These are phyloP conservation scores for Emydura subglobosa DNA, from an alignment of 2,113 vertebrate species.

Conservation along the genomic window DNA sequence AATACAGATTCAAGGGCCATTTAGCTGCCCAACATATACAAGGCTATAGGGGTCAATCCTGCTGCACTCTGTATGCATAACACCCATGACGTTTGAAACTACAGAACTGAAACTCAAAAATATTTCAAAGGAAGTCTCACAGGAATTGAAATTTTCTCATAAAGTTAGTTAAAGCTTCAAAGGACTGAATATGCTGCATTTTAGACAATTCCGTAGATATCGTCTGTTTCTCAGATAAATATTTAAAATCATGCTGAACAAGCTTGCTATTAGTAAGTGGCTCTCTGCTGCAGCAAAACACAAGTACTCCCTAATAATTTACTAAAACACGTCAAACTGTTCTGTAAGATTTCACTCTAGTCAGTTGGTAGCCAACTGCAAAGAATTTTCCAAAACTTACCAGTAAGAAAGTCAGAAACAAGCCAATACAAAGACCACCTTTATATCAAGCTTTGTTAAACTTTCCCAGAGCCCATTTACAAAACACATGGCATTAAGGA, in stretches of 20 bases:
- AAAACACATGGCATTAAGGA: neutral
- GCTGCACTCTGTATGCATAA: neutral
- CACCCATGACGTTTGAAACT: neutral
- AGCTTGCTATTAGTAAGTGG: slow-evolving; percentile 28
- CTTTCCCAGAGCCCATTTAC: neutral
- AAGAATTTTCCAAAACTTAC: neutral
- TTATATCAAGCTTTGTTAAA: slow-evolving; percentile 28
- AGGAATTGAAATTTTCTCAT: neutral
- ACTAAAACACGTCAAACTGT: neutral
- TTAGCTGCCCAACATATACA: accelerated
- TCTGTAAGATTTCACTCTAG: slow-evolving; percentile 4
- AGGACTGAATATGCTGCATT: neutral
- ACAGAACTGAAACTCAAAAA: neutral
- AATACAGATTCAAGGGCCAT: neutral
- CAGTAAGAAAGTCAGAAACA: neutral
- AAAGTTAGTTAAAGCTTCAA: neutral
- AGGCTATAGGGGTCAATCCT: neutral
- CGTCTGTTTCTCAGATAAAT: neutral
- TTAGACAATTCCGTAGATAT: neutral
- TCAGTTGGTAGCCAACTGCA: neutral
- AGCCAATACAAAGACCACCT: neutral
- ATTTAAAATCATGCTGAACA: slow-evolving; percentile 41
- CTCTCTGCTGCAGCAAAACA: neutral
- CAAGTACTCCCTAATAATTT: neutral
- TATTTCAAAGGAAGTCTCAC: neutral